Evolutionary conservation across 1,140 invertebrate species (phyloP), one percentile per base, ranked within the genome.

Genomic region (Dendrolimus punctatus): DNA sequence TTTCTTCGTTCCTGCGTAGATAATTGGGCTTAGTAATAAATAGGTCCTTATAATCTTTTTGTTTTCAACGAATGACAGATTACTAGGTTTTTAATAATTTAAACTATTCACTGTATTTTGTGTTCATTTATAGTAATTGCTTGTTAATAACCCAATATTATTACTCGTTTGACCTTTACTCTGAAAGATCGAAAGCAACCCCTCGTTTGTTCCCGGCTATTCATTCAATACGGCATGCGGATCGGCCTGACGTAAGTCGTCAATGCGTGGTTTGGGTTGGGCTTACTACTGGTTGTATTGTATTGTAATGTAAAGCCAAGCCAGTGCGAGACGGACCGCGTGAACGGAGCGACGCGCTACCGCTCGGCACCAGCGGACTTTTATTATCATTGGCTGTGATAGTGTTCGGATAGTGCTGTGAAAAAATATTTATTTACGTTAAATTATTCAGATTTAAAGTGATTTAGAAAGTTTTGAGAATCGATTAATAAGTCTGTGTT

Each of bases 141-240:
- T 23, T 23, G 23, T 23, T 23, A 23, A 23, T 2, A 23, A 23
- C 8, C 37, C 8, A 38, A 47, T 7, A 38, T 47, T 23, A 23
- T 23, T 23, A 23, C 23, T 23, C 23, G 23, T 23, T 23, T 23
- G 23, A 23, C 23, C 23, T 23, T 23, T 23, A 23, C 23, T 23
- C 23, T 23, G 23, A 23, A 23, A 39, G 48, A 36, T 6, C 9
- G 9, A 40, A 36, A 43, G 45, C 47, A 40, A 59, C 55, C 53
- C 58, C 57, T 44, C 47, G 43, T 45, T 55, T 53, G 55, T 36
- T 42, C 23, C 7, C 9, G 10, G 9, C 41, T 39, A 70, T 83
- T 72, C 80, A 83, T 83, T 83, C 74, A 83, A 78, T 73, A 74
- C 55, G 54, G 37, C 42, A 60, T 62, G 62, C 68, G 58, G 74